Evolutionary conservation across 2,888 invertebrate genomes (phyloP).

Genomic region (Ellobium chinense): DNA sequence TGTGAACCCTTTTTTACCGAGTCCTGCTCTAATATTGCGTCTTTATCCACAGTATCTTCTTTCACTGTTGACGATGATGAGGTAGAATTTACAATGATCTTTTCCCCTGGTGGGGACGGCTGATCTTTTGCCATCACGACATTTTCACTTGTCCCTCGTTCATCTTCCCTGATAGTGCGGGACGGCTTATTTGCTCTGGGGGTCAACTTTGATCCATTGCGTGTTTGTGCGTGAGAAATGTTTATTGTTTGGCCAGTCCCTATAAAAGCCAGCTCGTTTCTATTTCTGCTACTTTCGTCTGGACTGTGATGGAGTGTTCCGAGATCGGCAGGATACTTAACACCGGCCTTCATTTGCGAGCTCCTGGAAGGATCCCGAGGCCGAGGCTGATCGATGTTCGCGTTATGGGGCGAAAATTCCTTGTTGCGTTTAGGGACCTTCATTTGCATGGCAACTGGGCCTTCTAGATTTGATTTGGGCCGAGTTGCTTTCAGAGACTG

Average conservation of each 20-base stretch:
- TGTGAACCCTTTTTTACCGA: not conserved
- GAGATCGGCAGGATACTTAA: not conserved
- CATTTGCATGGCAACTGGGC: conserved; percentile 5
- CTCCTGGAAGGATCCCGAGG: not conserved
- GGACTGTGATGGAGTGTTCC: not conserved
- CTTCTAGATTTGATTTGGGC: conserved; percentile 17
- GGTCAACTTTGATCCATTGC: not conserved
- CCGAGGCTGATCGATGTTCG: not conserved
- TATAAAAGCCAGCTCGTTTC: not conserved
- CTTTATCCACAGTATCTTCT: not conserved
- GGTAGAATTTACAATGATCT: not conserved
- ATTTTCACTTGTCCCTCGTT: not conserved
- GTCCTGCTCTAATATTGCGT: not conserved
- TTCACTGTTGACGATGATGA: too few species aligned
- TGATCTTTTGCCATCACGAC: not conserved
- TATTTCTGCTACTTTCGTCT: not conserved
- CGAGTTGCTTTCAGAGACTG: not conserved
- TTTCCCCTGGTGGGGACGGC: not conserved
- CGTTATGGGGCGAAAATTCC: not conserved
- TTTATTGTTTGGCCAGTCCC: not conserved
- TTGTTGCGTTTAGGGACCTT: not conserved
- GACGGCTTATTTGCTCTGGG: not conserved
- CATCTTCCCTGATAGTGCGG: not conserved
- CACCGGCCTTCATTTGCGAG: not conserved
- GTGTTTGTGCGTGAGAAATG: not conserved